Conservation (phyloP, 2,113 vertebrate genomes). For the Eidolon helvum region DNA sequence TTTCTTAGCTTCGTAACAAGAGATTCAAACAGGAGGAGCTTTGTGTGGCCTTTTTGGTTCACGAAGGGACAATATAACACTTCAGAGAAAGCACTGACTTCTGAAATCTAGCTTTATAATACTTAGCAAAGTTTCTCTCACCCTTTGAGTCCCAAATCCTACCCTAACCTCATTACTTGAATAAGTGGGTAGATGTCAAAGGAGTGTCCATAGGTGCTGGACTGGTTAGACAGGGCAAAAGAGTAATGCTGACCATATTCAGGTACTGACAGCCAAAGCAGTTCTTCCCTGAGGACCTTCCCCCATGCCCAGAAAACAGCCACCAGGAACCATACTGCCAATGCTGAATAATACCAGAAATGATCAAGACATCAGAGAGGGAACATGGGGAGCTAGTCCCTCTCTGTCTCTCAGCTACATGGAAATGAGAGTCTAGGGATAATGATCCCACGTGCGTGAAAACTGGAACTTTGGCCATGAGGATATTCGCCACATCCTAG, state of each 20-base stretch:
- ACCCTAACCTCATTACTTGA: neutral
- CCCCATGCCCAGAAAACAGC: neutral
- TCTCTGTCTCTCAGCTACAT: neutral
- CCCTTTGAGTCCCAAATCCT: neutral
- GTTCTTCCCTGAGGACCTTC: neutral
- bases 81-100: neutral
- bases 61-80: neutral
- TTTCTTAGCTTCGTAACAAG: neutral
- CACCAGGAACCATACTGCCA: neutral
- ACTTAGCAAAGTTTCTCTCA: neutral
- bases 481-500: neutral
- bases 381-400: neutral
- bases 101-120: neutral
- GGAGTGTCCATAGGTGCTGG: neutral
- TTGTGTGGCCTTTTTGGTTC: neutral
- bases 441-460: neutral
- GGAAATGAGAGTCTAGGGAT: neutral
- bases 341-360: neutral
- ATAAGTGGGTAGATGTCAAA: neutral
- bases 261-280: neutral
- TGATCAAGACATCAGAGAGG: neutral
- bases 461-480: neutral
- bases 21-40: neutral
- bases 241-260: neutral
- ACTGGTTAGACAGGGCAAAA: neutral